phyloP scores from a whole-genome alignment of 2,888 invertebrate species.

The Lasiommata megera region DNA sequence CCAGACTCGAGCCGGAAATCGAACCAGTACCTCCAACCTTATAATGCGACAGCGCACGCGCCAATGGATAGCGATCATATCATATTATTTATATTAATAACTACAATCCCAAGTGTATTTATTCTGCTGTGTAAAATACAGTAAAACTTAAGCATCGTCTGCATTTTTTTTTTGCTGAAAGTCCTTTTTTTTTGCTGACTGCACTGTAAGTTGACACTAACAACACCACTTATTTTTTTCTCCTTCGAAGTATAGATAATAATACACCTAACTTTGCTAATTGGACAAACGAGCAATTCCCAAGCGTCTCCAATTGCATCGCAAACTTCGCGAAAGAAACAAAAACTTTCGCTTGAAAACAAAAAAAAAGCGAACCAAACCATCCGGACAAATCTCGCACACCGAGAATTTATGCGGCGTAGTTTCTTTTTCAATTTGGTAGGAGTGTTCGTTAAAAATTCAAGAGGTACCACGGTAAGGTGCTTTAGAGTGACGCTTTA shows the following conservation, averaged over 20 bases:
- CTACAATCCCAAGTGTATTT: too few species aligned
- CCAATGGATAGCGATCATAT: too few species aligned
- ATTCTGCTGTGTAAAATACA: too few species aligned
- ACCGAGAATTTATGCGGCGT: conserved; percentile 53
- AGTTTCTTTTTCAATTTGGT: conserved; percentile 66
- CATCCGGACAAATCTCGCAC: conserved; percentile 45
- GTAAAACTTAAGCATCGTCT: too few species aligned
- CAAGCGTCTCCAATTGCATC: conserved; percentile 32
- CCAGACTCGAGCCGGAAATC: too few species aligned
- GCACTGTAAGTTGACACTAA: conserved; percentile 8
- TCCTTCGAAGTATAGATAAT: conserved; percentile 10
- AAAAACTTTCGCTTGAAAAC: conserved; percentile 5
- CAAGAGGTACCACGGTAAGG: conserved; percentile 37
- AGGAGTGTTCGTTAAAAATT: conserved; percentile 63
- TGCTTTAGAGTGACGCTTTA: conserved; percentile 8
- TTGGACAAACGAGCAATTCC: conserved; percentile 31
- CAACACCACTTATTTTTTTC: conserved; percentile 5
- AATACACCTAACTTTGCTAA: conserved; percentile 22
- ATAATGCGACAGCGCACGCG: too few species aligned
- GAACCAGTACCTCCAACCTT: too few species aligned
- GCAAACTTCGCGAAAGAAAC: conserved; percentile 25
- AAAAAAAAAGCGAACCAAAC: conserved; percentile 2
- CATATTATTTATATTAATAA: too few species aligned
- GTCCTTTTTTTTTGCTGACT: not conserved
- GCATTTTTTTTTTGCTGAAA: too few species aligned